Conservation (phyloP, 2,113 vertebrate species). For the Leptosomus discolor region DNA sequence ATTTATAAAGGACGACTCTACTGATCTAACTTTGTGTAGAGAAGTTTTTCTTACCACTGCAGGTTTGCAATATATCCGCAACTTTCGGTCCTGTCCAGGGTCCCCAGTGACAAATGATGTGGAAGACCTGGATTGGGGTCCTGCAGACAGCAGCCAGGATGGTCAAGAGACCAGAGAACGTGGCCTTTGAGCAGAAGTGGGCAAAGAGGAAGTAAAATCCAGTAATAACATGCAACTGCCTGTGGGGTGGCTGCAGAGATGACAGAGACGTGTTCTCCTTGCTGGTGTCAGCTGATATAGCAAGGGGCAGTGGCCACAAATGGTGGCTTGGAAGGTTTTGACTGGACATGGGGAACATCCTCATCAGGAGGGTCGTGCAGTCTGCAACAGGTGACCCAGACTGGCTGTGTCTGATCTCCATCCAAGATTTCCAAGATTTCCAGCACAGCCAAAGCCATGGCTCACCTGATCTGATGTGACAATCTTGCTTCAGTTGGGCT, state of each 20-base stretch:
- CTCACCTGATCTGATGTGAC: background rate
- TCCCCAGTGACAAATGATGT: background rate
- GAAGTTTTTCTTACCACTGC: too few species aligned
- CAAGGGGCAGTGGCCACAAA: background rate
- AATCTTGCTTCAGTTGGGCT: background rate
- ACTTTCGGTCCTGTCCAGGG: background rate
- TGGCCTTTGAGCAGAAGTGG: background rate
- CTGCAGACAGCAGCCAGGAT: accelerated
- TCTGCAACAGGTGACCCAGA: background rate
- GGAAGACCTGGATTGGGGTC: background rate
- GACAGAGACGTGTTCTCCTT: background rate
- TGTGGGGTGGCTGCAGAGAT: background rate
- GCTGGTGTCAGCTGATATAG: background rate
- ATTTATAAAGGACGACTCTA: too few species aligned
- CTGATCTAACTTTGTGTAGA: too few species aligned
- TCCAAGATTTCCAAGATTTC: background rate
- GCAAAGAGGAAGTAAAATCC: background rate
- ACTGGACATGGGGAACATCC: background rate
- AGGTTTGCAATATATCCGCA: too few species aligned
- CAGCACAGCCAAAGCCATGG: background rate
- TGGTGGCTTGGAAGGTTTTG: background rate
- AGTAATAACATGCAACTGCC: background rate
- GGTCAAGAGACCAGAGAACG: background rate
- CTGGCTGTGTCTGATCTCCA: background rate
- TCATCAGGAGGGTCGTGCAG: background rate